Conservation (phyloP, 2,888 invertebrate genomes). For the Scrobipalpa atriplicella region DNA sequence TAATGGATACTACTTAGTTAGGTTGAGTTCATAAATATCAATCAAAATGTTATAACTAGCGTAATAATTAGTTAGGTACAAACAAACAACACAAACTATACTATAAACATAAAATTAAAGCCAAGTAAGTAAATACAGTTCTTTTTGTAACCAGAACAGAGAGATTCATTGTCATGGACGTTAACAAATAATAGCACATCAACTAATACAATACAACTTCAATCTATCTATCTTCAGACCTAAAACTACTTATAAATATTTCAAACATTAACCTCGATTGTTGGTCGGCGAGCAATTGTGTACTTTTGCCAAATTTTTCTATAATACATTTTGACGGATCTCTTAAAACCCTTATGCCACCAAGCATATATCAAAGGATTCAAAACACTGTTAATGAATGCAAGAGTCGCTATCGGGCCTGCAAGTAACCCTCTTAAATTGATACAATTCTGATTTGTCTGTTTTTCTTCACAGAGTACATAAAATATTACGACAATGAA, state of each 20-base stretch:
- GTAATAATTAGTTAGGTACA: background rate
- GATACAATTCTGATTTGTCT: slow-evolving; percentile 72
- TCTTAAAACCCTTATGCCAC: slow-evolving; percentile 87
- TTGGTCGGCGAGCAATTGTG: background rate
- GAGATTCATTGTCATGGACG: slow-evolving; percentile 14
- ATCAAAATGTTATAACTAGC: no score
- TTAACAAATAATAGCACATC: background rate
- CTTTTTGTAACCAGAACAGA: no score
- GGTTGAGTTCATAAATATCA: no score
- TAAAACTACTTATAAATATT: background rate
- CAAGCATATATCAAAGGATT: slow-evolving; percentile 87
- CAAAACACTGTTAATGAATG: slow-evolving; percentile 83
- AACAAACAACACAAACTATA: background rate
- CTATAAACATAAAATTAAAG: background rate
- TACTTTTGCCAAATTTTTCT: slow-evolving; percentile 50
- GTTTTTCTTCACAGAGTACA: slow-evolving; percentile 76
- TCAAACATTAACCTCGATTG: background rate
- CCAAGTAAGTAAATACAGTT: background rate
- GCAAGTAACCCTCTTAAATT: slow-evolving; percentile 75
- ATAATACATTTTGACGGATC: slow-evolving; percentile 64
- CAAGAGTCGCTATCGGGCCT: slow-evolving; percentile 83
- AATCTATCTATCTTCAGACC: background rate
- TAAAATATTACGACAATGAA: slow-evolving; percentile 82
- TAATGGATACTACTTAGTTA: background rate
- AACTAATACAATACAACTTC: background rate